A percentile compares a stretch with the other conserved stretches of the same genome.
These are phyloP conservation scores for Eira barbara DNA, from an alignment of 2,113 vertebrate genomes.

Conservation along the genomic window DNA sequence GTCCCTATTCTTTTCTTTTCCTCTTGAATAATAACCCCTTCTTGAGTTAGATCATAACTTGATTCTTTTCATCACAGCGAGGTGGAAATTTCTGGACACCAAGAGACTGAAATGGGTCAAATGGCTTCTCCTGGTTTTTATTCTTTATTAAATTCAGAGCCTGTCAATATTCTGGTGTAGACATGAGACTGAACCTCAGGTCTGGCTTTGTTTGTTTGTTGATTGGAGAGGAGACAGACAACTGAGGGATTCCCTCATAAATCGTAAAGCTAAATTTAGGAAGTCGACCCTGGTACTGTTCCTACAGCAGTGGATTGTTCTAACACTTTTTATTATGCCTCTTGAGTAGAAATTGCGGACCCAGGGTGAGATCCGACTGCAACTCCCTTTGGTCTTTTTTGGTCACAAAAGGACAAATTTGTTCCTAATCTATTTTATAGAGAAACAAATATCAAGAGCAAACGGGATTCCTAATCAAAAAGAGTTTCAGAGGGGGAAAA, in stretches of 20 bases:
- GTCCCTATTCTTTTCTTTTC: not conserved
- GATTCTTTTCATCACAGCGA: conserved; percentile 7
- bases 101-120: conserved; percentile 18
- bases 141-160: not conserved
- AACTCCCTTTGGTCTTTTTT: conserved; percentile 6
- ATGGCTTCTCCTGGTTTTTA: conserved; percentile 1
- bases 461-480: not conserved
- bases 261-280: not conserved
- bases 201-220: not conserved
- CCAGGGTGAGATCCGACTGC: not conserved
- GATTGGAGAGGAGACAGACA: not conserved
- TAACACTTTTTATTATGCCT: not conserved
- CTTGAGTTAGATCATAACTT: conserved; percentile 4
- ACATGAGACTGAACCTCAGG: not conserved
- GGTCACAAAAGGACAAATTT: not conserved
- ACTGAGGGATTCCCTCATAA: not conserved
- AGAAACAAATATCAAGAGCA: not conserved
- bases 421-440: not conserved
- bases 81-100: conserved; percentile 42
- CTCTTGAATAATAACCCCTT: not conserved
- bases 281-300: not conserved
- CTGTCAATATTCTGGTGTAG: not conserved
- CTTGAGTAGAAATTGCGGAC: not conserved
- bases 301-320: not conserved
- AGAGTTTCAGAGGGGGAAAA: not conserved